A percentile compares a stretch with the other conserved stretches of the same genome.
phyloP scores from a whole-genome alignment of 2,797 vertebrate genomes.

The Sebastes wilsoni region DNA sequence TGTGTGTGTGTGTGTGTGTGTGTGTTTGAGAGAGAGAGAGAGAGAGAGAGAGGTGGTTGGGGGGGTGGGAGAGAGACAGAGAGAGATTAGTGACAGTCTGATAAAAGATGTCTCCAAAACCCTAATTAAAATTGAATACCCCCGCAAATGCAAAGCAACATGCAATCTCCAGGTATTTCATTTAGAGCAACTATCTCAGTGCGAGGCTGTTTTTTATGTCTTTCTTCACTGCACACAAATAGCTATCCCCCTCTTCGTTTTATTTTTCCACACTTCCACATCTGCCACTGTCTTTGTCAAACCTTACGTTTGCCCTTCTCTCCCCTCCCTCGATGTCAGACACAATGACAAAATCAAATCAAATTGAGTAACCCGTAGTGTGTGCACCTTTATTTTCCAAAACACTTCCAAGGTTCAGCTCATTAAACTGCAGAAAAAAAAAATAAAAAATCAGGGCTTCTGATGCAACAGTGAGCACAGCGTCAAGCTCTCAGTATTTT shows the following conservation, averaged over 20 bases:
- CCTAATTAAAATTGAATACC: slow-evolving; percentile 87
- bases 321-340: slow-evolving; percentile 62
- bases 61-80: slow-evolving; percentile 3
- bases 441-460: slow-evolving; percentile 13
- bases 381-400: slow-evolving; percentile 41
- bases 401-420: slow-evolving; percentile 59
- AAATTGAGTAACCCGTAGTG: slow-evolving; percentile 61
- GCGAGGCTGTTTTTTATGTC: slow-evolving; percentile 73
- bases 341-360: slow-evolving; percentile 73
- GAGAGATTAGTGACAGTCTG: slow-evolving; percentile 82
- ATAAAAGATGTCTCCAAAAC: slow-evolving; percentile 85
- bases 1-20: not conserved
- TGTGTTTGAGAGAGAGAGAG: not conserved
- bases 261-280: slow-evolving; percentile 72
- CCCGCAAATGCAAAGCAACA: slow-evolving; percentile 78
- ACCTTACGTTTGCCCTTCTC: slow-evolving; percentile 58
- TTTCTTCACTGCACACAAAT: slow-evolving; percentile 76
- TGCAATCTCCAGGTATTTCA: slow-evolving; percentile 84
- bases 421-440: slow-evolving; percentile 56
- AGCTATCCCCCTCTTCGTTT: slow-evolving; percentile 65
- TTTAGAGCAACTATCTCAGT: slow-evolving; percentile 79
- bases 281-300: slow-evolving; percentile 63
- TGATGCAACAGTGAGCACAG: slow-evolving; percentile 50
- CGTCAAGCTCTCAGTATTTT: slow-evolving; percentile 37
- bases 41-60: not conserved